A percentile compares a stretch with the other conserved stretches of the same genome.
Evolutionary conservation across 1,140 invertebrate genomes (phyloP).

Genomic region (Drosophila sechellia): DNA sequence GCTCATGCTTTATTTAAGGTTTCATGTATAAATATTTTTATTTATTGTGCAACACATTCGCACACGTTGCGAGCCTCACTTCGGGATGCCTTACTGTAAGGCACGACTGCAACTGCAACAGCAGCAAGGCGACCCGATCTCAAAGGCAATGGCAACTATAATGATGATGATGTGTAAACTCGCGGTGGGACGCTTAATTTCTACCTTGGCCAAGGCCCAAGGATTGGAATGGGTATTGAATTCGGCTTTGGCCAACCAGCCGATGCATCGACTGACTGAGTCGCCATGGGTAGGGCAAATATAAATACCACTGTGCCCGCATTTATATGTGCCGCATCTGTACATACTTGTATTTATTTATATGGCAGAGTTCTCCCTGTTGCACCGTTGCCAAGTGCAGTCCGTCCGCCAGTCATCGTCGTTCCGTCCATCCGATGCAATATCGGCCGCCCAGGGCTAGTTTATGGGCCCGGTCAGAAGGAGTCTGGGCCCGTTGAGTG

Average conservation of each 20-base stretch:
- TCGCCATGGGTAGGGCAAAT: constrained; percentile 43
- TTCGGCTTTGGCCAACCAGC: constrained; percentile 4
- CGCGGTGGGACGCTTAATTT: constrained; percentile 81
- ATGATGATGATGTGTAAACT: constrained; percentile 83
- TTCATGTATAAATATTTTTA: constrained; percentile 84
- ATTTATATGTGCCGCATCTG: constrained; percentile 39
- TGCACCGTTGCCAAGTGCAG: constrained; percentile 44
- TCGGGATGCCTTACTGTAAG: constrained; percentile 56
- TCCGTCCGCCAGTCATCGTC: constrained; percentile 1
- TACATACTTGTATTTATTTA: constrained; percentile 44
- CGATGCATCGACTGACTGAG: not conserved
- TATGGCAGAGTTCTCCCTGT: constrained; percentile 39
- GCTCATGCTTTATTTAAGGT: constrained; percentile 82
- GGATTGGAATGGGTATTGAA: constrained; percentile 29
- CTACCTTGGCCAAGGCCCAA: constrained; percentile 66
- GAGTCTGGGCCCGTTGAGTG: constrained; percentile 33
- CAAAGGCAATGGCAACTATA: constrained; percentile 67
- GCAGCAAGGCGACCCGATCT: constrained; percentile 19
- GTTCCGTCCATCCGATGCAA: constrained; percentile 12
- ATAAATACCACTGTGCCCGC: constrained; percentile 37
- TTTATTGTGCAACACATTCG: constrained; percentile 83
- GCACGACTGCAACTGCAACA: constrained; percentile 60
- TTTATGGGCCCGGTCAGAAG: constrained; percentile 42
- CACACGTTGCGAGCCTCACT: constrained; percentile 64
- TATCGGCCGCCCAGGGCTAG: constrained; percentile 43